Evolutionary conservation across 2,797 vertebrate species (phyloP).

Genomic region (Phyllotis vaccarum): DNA sequence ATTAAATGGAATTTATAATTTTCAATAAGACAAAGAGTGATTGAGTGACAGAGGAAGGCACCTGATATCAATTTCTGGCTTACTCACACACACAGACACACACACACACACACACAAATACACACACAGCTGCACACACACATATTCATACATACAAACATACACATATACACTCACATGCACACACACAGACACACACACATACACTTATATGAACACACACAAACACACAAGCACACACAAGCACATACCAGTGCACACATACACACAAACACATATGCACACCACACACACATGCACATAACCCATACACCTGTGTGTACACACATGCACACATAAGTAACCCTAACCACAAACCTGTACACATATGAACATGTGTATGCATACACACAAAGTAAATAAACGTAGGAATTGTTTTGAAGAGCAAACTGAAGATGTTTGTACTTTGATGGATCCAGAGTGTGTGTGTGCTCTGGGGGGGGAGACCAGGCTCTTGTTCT

Average conservation of each 20-base stretch:
- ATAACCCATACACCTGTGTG: background rate
- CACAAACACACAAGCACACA: no score
- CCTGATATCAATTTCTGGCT: background rate
- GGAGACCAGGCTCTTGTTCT: background rate
- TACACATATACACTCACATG: background rate
- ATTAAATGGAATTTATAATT: background rate
- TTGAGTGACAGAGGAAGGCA: background rate
- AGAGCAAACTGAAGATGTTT: constrained; percentile 3
- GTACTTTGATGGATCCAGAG: constrained; percentile 27
- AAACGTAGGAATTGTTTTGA: constrained; percentile 29
- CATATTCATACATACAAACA: background rate
- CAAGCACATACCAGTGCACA: no score
- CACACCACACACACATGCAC: background rate
- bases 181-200: background rate
- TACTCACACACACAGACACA: background rate
- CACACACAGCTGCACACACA: background rate
- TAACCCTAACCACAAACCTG: background rate
- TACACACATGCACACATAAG: background rate
- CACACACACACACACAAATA: background rate
- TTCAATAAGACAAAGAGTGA: background rate
- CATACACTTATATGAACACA: background rate
- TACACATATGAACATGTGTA: background rate
- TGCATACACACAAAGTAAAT: background rate
- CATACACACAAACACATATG: background rate
- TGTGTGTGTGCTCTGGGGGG: no score